A percentile compares a stretch with the other conserved stretches of the same genome.
Conservation (phyloP, 2,797 vertebrate species). For the Peromyscus eremicus region DNA sequence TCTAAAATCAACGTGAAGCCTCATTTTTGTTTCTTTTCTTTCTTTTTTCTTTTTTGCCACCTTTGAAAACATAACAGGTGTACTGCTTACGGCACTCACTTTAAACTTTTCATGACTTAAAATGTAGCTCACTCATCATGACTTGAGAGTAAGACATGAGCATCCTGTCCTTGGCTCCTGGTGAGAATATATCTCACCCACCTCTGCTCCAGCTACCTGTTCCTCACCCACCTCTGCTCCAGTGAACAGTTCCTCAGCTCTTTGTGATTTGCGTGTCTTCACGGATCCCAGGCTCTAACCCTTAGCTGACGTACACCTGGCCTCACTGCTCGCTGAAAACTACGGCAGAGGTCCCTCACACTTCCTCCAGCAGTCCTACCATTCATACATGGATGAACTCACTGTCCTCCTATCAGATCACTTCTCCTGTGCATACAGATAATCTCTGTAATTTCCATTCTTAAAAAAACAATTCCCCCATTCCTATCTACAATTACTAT, state of each 20-base stretch:
- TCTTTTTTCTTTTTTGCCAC: not conserved
- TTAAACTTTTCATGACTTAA: not conserved
- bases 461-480: not conserved
- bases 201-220: not conserved
- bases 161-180: not conserved
- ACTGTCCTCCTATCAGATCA: not conserved
- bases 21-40: not conserved
- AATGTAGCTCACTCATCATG: not conserved
- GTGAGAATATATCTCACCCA: not conserved
- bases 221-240: not conserved
- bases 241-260: not conserved
- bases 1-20: conserved; percentile 16
- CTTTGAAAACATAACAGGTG: conserved; percentile 33
- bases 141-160: not conserved
- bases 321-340: not conserved
- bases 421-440: not conserved
- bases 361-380: not conserved
- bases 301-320: not conserved
- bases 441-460: not conserved
- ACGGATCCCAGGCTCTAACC: not conserved
- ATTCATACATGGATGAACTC: not conserved
- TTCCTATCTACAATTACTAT: not conserved
- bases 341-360: not conserved
- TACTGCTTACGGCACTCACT: not conserved
- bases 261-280: not conserved